Evolutionary conservation across 1,140 invertebrate species (phyloP).

Genomic region (Drosophila pruinosa): DNA sequence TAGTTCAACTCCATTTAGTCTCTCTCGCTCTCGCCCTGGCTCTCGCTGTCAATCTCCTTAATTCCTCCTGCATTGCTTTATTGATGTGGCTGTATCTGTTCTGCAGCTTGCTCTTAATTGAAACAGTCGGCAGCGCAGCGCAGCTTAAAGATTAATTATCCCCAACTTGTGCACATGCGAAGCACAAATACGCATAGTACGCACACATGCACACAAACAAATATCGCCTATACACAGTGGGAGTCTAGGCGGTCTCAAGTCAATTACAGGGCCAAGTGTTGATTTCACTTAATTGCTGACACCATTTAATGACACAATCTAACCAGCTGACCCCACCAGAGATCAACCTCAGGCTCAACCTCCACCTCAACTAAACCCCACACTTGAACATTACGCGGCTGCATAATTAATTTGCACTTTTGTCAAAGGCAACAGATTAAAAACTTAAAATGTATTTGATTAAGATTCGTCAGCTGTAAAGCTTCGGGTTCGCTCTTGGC

Average conservation of each 20-base stretch:
- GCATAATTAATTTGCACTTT: constrained; percentile 63
- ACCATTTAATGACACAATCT: constrained; percentile 59
- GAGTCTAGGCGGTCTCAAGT: constrained; percentile 22
- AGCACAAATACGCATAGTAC: neutral
- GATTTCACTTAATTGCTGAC: constrained; percentile 70
- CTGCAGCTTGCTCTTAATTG: constrained; percentile 42
- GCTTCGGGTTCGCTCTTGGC: constrained; percentile 14
- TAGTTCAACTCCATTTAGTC: neutral
- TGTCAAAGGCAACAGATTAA: constrained; percentile 20
- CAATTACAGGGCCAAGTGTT: constrained; percentile 53
- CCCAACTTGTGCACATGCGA: constrained; percentile 1
- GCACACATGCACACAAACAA: neutral
- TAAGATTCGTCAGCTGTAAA: constrained; percentile 30
- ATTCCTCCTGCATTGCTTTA: neutral
- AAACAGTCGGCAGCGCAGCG: constrained; percentile 37
- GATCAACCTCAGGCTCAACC: neutral
- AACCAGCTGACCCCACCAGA: constrained; percentile 14
- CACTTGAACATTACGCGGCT: neutral
- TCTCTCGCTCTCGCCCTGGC: neutral
- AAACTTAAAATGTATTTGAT: constrained; percentile 65
- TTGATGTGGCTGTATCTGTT: neutral
- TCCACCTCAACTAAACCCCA: neutral
- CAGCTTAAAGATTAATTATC: constrained; percentile 68
- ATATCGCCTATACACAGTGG: neutral
- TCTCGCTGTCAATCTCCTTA: neutral